phyloP scores from a whole-genome alignment of 2,113 vertebrate species.

The Cochlearius cochlearius region DNA sequence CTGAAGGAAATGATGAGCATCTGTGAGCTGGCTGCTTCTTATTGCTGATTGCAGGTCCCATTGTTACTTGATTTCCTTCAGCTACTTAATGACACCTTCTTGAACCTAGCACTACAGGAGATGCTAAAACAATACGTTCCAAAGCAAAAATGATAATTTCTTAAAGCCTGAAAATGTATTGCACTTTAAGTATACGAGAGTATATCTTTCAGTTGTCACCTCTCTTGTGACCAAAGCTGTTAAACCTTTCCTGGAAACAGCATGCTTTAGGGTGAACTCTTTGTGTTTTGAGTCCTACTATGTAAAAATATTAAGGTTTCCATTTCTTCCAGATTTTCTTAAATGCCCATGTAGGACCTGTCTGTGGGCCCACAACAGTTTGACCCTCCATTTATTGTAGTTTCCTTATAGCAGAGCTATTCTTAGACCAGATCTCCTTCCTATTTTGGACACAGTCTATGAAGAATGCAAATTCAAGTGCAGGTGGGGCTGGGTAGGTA shows the following conservation, averaged over 20 bases:
- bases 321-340: background rate
- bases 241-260: background rate
- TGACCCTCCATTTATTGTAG: background rate
- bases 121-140: background rate
- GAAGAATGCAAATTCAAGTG: background rate
- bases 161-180: background rate
- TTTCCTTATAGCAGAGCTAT: background rate
- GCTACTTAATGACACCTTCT: background rate
- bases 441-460: background rate
- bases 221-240: background rate
- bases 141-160: background rate
- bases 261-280: background rate
- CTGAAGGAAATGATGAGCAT: background rate
- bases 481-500: background rate
- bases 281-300: background rate
- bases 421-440: background rate
- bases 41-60: background rate
- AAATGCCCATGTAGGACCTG: background rate
- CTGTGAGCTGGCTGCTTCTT: background rate
- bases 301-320: background rate
- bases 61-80: background rate
- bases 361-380: background rate
- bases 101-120: background rate
- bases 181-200: background rate
- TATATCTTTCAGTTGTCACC: background rate